Percentiles rank a stretch among this genome's conserved stretches.
Conservation (phyloP, 2,797 vertebrate genomes). For the Megalops cyprinoides region DNA sequence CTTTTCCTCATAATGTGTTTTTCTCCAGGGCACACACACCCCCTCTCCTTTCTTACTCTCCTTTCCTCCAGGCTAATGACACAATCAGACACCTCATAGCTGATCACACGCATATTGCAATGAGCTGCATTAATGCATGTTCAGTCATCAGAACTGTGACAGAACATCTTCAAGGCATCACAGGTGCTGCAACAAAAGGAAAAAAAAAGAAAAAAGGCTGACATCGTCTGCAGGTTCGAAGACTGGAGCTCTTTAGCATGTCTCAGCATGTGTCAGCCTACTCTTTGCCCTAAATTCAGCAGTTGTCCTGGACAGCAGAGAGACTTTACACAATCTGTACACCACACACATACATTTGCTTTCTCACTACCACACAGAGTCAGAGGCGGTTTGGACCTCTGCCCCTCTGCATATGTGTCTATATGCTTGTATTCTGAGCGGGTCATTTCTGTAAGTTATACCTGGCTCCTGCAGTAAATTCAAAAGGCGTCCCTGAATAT, state of each 20-base stretch:
- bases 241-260: neutral
- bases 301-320: neutral
- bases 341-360: neutral
- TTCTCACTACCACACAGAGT: neutral
- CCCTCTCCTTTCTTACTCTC: neutral
- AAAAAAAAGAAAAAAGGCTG: neutral
- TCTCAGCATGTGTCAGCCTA: neutral
- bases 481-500: neutral
- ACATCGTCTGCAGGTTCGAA: neutral
- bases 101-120: neutral
- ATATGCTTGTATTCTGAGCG: neutral
- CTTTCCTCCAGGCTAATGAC: neutral
- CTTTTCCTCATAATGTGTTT: neutral
- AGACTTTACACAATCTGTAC: no score
- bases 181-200: slow-evolving; percentile 8
- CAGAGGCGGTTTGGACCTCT: neutral
- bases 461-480: neutral
- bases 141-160: neutral
- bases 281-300: neutral
- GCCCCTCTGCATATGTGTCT: neutral
- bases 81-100: neutral
- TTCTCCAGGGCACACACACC: neutral
- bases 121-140: neutral
- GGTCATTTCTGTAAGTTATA: neutral
- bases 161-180: neutral